Evolutionary conservation across 37 sponge, comb jelly and placozoan species (phyloP).

Genomic region (Theonella swinhoei): DNA sequence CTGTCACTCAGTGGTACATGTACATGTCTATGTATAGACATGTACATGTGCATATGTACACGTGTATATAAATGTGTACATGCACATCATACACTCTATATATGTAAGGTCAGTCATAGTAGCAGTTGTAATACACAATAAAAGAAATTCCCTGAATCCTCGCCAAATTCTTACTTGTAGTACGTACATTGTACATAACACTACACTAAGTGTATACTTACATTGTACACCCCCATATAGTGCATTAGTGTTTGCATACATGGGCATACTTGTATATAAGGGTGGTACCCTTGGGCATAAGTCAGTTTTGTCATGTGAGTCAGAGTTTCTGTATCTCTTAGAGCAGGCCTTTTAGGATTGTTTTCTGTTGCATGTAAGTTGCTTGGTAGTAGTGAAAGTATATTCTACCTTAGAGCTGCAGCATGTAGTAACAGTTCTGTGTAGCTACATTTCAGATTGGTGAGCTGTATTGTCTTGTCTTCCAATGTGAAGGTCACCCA

Average conservation of each 20-base stretch:
- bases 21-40: not conserved
- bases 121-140: not conserved
- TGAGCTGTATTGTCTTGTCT: no score
- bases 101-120: no score
- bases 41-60: not conserved
- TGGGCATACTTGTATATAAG: not conserved
- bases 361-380: no score
- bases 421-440: not conserved
- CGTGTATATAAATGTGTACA: not conserved
- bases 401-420: no score
- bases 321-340: no score
- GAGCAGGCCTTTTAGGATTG: no score
- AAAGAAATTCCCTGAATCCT: not conserved
- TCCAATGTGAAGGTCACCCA: not conserved
- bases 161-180: not conserved
- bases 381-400: no score
- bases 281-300: not conserved
- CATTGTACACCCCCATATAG: no score
- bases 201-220: no score
- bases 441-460: not conserved
- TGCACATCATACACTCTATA: no score
- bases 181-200: no score
- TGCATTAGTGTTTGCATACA: not conserved
- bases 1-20: conserved; percentile 3
- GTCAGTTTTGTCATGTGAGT: not conserved